phyloP scores from a whole-genome alignment of 2,888 invertebrate species.

The Mamestra brassicae region DNA sequence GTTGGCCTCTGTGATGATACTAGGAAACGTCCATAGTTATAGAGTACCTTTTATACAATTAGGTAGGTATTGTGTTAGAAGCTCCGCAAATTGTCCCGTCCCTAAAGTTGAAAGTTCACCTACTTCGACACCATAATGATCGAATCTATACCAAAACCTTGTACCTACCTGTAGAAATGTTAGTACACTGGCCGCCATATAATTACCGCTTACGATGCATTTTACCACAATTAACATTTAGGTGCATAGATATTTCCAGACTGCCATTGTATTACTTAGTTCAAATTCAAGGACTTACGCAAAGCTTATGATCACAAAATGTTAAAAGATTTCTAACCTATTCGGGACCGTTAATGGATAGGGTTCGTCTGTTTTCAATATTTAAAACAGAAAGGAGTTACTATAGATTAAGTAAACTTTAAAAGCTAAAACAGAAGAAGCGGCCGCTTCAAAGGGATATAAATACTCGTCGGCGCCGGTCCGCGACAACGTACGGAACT shows the following conservation, averaged over 20 bases:
- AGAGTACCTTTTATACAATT: not conserved
- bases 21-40: slow-evolving; percentile 7
- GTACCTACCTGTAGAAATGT: not conserved
- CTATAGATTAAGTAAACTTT: slow-evolving; percentile 70
- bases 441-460: slow-evolving; percentile 83
- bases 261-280: not conserved
- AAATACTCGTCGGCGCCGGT: slow-evolving; percentile 77
- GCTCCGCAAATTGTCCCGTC: no score
- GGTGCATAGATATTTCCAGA: not conserved
- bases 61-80: not conserved
- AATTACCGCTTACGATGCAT: not conserved
- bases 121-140: no score
- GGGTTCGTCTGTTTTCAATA: slow-evolving; percentile 44
- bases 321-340: slow-evolving; percentile 3
- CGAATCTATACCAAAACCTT: not conserved
- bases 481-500: slow-evolving; percentile 74
- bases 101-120: no score
- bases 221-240: not conserved
- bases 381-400: slow-evolving; percentile 60
- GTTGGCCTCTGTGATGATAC: slow-evolving; percentile 12
- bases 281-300: not conserved
- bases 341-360: slow-evolving; percentile 12
- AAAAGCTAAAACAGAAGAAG: slow-evolving; percentile 75
- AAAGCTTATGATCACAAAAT: not conserved
- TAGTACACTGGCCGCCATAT: not conserved